phyloP scores from a whole-genome alignment of 2,888 invertebrate genomes.

The Diarsia dahlii region DNA sequence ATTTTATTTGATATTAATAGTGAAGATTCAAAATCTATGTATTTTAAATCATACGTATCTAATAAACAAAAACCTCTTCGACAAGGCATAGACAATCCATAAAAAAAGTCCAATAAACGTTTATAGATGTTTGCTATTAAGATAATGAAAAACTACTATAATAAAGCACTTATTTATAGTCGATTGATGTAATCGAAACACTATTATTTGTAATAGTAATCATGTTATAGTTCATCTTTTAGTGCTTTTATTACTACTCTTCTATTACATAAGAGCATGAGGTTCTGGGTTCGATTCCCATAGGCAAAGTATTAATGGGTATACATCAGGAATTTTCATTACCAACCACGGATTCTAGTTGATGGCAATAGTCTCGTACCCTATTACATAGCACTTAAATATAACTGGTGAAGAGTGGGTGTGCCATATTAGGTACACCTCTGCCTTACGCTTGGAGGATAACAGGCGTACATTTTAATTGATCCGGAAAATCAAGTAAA shows the following conservation, averaged over 20 bases:
- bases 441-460: too few species aligned
- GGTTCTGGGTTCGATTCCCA: too few species aligned
- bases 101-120: slow-evolving; percentile 59
- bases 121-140: slow-evolving; percentile 43
- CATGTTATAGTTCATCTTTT: not conserved
- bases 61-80: not conserved
- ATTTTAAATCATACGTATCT: not conserved
- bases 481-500: too few species aligned
- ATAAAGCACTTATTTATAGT: slow-evolving; percentile 50
- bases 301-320: too few species aligned
- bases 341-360: too few species aligned
- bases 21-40: not conserved
- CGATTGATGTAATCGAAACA: slow-evolving; percentile 31
- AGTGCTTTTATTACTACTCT: not conserved
- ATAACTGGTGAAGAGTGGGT: too few species aligned
- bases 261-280: too few species aligned
- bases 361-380: too few species aligned
- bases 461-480: too few species aligned
- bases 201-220: slow-evolving; percentile 26
- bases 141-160: slow-evolving; percentile 48
- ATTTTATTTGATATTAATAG: not conserved
- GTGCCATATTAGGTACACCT: too few species aligned
- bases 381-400: too few species aligned
- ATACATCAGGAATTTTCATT: too few species aligned
- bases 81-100: slow-evolving; percentile 33